These are phyloP conservation scores for Acridotheres tristis DNA, from an alignment of 2,797 vertebrate species.

Conservation along the genomic window DNA sequence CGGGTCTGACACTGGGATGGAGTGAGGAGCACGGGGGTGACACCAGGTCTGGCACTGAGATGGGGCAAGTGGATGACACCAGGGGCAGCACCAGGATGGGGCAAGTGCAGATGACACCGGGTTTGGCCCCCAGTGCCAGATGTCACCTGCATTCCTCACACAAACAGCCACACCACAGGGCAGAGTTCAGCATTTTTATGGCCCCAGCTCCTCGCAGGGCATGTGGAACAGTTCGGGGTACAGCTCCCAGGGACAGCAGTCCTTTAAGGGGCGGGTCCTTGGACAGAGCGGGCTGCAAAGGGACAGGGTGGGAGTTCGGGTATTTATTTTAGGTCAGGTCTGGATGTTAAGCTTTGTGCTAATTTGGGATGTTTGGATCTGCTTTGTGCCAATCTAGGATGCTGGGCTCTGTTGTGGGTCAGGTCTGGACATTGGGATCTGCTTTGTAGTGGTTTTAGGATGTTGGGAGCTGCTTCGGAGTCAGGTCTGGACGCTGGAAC, in stretches of 20 bases:
- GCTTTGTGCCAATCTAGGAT: not conserved
- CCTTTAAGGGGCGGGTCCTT: not conserved
- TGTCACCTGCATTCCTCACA: fast-evolving
- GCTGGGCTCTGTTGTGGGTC: not conserved
- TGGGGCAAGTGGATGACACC: not conserved
- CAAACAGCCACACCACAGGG: not conserved
- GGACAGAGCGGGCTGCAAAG: not conserved
- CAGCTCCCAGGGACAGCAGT: not conserved
- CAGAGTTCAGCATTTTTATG: not conserved
- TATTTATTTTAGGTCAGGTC: not conserved
- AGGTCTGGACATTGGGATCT: not conserved
- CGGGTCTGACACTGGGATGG: not conserved
- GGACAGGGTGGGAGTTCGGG: not conserved
- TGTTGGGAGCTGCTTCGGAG: not conserved
- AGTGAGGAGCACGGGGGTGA: fast-evolving
- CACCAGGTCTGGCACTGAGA: not conserved
- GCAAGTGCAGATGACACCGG: not conserved
- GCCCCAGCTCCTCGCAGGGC: not conserved
- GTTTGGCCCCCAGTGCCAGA: not conserved
- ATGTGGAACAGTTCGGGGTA: fast-evolving
- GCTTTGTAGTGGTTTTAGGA: not conserved
- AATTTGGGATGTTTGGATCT: fast-evolving
- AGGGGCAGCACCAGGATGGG: not conserved
- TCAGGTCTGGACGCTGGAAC: not conserved
- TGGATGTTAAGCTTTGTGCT: not conserved